These are phyloP conservation scores for Drosophila kikkawai DNA, from an alignment of 1,140 invertebrate genomes.

Conservation along the genomic window DNA sequence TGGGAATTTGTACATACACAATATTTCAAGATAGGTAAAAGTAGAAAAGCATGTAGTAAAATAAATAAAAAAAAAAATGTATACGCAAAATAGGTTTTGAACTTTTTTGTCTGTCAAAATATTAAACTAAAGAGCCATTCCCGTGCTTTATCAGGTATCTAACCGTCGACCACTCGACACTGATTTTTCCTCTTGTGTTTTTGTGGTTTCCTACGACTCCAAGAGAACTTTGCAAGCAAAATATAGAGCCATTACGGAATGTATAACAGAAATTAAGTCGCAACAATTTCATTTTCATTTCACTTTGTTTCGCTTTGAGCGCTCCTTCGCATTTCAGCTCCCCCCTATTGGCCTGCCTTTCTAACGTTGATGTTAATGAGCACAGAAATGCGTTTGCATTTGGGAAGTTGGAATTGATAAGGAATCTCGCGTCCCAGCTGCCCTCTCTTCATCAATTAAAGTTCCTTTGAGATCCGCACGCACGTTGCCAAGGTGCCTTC, in stretches of 20 bases:
- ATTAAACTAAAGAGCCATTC: background rate
- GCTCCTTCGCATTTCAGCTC: constrained; percentile 9
- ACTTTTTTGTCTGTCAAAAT: background rate
- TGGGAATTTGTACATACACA: too few species aligned
- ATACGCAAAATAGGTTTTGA: background rate
- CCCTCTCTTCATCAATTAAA: constrained; percentile 30
- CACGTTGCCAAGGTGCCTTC: constrained; percentile 16
- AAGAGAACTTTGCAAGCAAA: constrained; percentile 27
- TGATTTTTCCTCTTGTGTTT: constrained; percentile 9
- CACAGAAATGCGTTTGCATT: constrained; percentile 30
- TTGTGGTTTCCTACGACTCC: constrained; percentile 10
- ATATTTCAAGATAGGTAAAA: too few species aligned
- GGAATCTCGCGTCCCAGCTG: constrained; percentile 20
- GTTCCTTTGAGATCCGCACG: constrained; percentile 34
- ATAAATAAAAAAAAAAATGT: too few species aligned
- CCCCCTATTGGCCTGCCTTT: constrained; percentile 15
- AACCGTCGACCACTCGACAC: background rate
- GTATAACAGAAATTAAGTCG: constrained; percentile 61
- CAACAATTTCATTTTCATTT: constrained; percentile 66
- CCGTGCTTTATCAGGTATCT: background rate
- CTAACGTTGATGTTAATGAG: constrained; percentile 49
- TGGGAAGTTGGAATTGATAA: constrained; percentile 43
- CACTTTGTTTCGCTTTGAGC: constrained; percentile 39
- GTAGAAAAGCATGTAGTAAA: too few species aligned
- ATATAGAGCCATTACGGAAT: constrained; percentile 61